phyloP scores from a whole-genome alignment of 1,140 invertebrate genomes.

The Drosophila varians region DNA sequence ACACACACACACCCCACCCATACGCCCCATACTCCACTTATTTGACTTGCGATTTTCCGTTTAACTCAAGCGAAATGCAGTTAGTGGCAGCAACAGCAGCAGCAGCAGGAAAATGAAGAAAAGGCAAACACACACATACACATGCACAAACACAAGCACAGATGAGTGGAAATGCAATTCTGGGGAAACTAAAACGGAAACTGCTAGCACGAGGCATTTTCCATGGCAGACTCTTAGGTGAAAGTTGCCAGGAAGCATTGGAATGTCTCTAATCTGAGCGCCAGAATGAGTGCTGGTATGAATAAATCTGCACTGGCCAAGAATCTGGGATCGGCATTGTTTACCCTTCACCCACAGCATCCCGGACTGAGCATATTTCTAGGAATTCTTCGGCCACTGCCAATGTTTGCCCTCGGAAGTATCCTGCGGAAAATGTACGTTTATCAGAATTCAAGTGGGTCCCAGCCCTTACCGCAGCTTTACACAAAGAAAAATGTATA shows the following conservation, averaged over 20 bases:
- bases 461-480: slow-evolving; percentile 9
- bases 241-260: slow-evolving; percentile 3
- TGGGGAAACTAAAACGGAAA: slow-evolving; percentile 35
- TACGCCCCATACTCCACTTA: slow-evolving; percentile 30
- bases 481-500: slow-evolving; percentile 4
- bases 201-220: slow-evolving; percentile 19
- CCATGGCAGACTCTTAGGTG: slow-evolving; percentile 31
- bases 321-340: slow-evolving; percentile 13
- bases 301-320: slow-evolving; percentile 35
- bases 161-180: slow-evolving; percentile 25
- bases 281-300: slow-evolving; percentile 12
- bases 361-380: slow-evolving; percentile 33
- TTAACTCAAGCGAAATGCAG: slow-evolving; percentile 54
- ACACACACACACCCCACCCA: slow-evolving; percentile 16
- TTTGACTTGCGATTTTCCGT: slow-evolving; percentile 71
- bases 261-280: slow-evolving; percentile 31
- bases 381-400: slow-evolving; percentile 38
- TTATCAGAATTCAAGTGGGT: slow-evolving; percentile 33
- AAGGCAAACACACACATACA: slow-evolving; percentile 27
- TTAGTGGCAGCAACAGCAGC: slow-evolving; percentile 20
- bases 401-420: slow-evolving; percentile 35
- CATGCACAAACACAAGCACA: neutral
- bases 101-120: slow-evolving; percentile 22
- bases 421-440: slow-evolving; percentile 36
- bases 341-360: slow-evolving; percentile 4